Base-by-base conservation (phyloP, 2,113 vertebrate species). In the Leptobrachium ailaonicum region DNA sequence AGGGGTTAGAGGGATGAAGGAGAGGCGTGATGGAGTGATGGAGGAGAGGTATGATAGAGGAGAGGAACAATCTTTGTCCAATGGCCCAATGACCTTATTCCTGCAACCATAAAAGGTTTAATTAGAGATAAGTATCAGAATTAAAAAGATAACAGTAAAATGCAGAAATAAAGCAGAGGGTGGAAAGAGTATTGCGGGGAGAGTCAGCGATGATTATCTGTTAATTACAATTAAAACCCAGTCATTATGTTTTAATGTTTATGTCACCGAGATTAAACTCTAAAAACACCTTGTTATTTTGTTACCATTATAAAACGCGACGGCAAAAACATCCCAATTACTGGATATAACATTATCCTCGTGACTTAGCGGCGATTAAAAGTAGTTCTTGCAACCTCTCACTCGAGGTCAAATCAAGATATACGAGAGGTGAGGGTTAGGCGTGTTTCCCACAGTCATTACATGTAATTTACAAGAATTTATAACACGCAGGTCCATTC, bases 251-350 rank as follows among this genome's bases (percentile, higher is more conserved):
- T 7, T 45, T 14, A 20, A 41, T 13, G 42, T 54, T 44, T 14
- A 13, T 64, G 63, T 54, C 14, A 68, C 13, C 6, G 45, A 77
- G 64, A 13, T 56, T 76, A 67, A 76, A 56, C 50, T 44, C 50
- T 76, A 45, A 50, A 76, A 20, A 53, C 20, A 67, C 44, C 32
- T 45, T 66, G 12, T 76, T 76, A 76, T 76, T 76, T 47, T 53
- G 66, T 42, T 13, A 10, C 73, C 73, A 47, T 58, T 62, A 2
- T 20, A 50, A 45, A 75, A 75, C 66, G 8, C 14, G 60, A 66
- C 9, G n/a, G 44, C 62, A 76, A 58, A 76, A 68, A 43, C 50
- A 67, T 42, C 14, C 9, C 54, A 77, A 60, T 77, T 45, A 44
- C 60, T 58, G 75, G 75, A 44, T 77, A 50, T 20, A 77, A 67